phyloP scores from a whole-genome alignment of 2,113 vertebrate genomes.

The Corythaixoides concolor region DNA sequence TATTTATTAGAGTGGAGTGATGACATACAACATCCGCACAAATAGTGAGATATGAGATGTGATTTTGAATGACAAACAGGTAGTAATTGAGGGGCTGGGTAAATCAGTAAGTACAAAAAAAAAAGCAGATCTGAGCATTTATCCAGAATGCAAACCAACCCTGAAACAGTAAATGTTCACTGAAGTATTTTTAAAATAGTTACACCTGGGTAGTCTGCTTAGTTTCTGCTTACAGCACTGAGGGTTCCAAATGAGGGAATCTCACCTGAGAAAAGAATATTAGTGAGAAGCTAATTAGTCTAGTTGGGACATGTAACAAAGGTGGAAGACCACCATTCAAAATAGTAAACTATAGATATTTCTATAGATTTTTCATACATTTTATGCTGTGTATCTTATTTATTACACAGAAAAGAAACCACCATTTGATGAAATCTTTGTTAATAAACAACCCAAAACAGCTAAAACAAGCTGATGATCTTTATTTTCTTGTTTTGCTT shows the following conservation, averaged over 20 bases:
- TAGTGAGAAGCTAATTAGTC: background rate
- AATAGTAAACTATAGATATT: background rate
- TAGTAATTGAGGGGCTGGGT: background rate
- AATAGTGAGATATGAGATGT: conserved; percentile 10
- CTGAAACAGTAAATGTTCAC: background rate
- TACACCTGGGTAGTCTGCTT: background rate
- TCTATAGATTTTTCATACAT: background rate
- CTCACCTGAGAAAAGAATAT: background rate
- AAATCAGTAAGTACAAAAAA: background rate
- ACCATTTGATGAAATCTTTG: background rate
- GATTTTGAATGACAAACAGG: background rate
- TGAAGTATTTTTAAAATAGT: background rate
- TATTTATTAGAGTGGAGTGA: background rate
- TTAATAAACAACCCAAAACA: background rate
- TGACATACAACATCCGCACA: background rate
- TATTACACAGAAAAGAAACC: background rate
- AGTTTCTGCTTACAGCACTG: background rate
- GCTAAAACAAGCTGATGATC: background rate
- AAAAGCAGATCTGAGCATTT: background rate
- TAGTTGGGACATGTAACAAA: background rate
- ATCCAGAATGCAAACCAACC: background rate
- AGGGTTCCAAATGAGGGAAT: background rate
- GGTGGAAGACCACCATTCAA: accelerated
- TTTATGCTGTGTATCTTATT: background rate
- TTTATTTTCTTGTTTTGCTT: background rate